Conservation (phyloP, 2,888 invertebrate genomes). For the Gisinianus flammeolus region DNA sequence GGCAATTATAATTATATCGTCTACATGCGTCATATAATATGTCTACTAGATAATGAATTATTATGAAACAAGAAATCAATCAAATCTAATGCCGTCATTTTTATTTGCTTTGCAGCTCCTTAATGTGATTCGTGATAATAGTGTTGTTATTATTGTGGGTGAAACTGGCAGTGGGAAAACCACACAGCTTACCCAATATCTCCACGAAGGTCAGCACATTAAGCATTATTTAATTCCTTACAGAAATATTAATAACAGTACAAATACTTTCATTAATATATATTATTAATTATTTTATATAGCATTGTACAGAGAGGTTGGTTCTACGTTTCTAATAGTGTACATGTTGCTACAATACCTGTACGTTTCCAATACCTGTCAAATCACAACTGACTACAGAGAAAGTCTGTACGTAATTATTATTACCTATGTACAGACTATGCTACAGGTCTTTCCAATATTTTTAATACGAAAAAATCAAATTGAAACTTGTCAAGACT, state of each 20-base stretch:
- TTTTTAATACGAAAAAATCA: too few relatives aligned
- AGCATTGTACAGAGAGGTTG: not conserved
- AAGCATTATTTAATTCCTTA: too few relatives aligned
- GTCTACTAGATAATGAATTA: too few relatives aligned
- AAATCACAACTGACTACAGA: too few relatives aligned
- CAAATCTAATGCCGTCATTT: not conserved
- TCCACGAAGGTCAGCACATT: slow-evolving; percentile 99
- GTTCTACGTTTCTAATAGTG: slow-evolving; percentile 21
- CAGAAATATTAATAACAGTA: too few relatives aligned
- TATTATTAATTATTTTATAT: not conserved
- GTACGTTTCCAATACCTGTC: too few relatives aligned
- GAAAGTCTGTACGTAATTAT: too few relatives aligned
- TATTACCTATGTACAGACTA: too few relatives aligned
- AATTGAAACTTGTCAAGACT: too few relatives aligned
- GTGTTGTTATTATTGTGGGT: slow-evolving; percentile 91
- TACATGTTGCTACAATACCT: too few relatives aligned
- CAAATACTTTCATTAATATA: too few relatives aligned
- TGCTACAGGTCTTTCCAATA: too few relatives aligned
- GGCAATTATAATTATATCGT: not conserved
- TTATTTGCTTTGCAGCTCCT: slow-evolving; percentile 66
- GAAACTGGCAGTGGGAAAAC: slow-evolving; percentile 98
- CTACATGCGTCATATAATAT: not conserved
- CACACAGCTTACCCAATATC: slow-evolving; percentile 95
- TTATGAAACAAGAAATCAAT: not conserved
- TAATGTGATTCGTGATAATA: slow-evolving; percentile 90